Conservation (phyloP, 2,113 vertebrate genomes). For the Pycnonotus jocosus region DNA sequence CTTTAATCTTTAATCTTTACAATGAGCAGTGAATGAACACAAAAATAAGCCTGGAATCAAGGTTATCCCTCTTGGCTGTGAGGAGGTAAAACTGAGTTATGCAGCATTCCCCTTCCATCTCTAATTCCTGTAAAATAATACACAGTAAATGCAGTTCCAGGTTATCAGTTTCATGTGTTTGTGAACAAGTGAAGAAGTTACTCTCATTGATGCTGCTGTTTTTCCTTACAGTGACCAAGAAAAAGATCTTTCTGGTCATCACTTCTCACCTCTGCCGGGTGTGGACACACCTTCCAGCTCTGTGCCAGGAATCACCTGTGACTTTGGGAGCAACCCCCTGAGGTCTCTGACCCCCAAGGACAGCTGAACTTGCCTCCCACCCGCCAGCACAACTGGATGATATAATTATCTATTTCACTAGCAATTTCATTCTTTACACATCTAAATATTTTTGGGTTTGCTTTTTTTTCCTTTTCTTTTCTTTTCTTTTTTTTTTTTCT, state of each 20-base stretch:
- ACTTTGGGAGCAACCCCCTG: not conserved
- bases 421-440: not conserved
- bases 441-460: rapidly evolving
- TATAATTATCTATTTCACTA: not conserved
- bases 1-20: not conserved
- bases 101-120: not conserved
- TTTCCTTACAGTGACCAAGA: not conserved
- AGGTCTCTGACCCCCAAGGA: not conserved
- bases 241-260: not conserved
- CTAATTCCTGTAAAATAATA: not conserved
- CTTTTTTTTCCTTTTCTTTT: not conserved
- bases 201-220: not conserved
- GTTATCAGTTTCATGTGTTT: not conserved
- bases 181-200: not conserved
- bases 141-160: not conserved
- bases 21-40: not conserved
- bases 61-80: not conserved
- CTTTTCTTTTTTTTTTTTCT: not conserved
- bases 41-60: not conserved
- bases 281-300: not conserved
- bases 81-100: not conserved
- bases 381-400: not conserved
- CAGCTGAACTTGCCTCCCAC: not conserved
- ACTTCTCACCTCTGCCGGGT: not conserved
- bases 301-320: rapidly evolving